Base-by-base conservation (phyloP, 2,113 vertebrate genomes). In the Canis aureus region DNA sequence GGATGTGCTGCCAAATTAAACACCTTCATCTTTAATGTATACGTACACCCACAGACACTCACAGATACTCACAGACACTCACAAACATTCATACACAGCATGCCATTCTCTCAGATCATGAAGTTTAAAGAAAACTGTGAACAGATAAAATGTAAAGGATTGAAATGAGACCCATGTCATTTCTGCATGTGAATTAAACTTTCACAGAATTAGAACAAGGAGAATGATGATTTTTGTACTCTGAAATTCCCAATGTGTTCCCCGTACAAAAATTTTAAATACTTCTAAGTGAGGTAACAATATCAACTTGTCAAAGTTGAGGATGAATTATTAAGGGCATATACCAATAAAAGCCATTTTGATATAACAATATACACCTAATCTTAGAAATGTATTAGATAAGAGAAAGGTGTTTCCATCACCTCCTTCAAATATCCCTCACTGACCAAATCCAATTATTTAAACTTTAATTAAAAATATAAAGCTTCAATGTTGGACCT, bases 371-470 rank as follows among this genome's bases (percentile, higher is more conserved):
- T 0, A 16, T 53, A 60, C 13, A 5, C 11, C 0, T 86, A 60
- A 83, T 73, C 96, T 80, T 49, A 15, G 20, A 89, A 96, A 90
- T 83, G 11, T 27, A 60, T 43, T 55, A 6, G 22, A 51, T 91
- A 57, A 91, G 15, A 73, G 43, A 73, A 83, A 71, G 17, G 20
- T 25, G 16, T 71, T 82, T 93, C 38, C 43, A 25, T 53, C 15
- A 60, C 11, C 94, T 67, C 13, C 2, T 85, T 95, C 53, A 80
- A 95, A 71, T 8, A 59, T 20, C 3, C 16, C 10, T 69, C 32
- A n/a, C 27, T 74, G 0, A 10, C 49, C 20, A 81, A 94, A 67
- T 87, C n/a, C 12, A 96, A 96, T 93, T 97, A 93, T 29, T 74
- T 62, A 89, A 49, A 92, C 2, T 69, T 49, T 62, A 67, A 71